Evolutionary conservation across 2,797 vertebrate species (phyloP), one percentile per base, ranked within the genome.

Genomic region (Diplodus puntazzo): DNA sequence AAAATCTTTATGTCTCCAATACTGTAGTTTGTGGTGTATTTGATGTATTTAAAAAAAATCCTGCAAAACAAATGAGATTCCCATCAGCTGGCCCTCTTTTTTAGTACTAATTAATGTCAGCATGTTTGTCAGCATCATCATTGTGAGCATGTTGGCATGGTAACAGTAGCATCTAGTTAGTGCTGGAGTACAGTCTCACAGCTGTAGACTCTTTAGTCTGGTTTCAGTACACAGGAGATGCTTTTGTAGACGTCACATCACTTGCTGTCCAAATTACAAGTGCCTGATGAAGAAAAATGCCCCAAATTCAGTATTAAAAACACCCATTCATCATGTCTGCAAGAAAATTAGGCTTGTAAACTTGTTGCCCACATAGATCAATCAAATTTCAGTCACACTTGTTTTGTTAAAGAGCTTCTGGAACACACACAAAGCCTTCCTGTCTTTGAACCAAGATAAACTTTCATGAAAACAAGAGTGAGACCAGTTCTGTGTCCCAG

Each of bases 401-500:
- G 45, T 43, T 17, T 9, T 52, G 53, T 66, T 48, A 27, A 43
- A 54, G n/a, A 58, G 21, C 16, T 50, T 49, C 23, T 50, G 8
- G 63, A 39, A 34, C 8, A 21, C 63, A 30, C 46, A 50, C 39
- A 42, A 3, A 12, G 12, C 46, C 27, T 73, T 52, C 20, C 21
- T 48, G 9, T 62, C 18, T 70, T 49, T 65, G 18, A 72, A 25
- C 4, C 5, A 11, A 66, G 27, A 62, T 55, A 30, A 63, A 43
- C 23, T 27, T 54, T 53, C 23, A 30, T 43, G 23, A 12, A 59
- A 59, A 61, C 25, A 0, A 73, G 79, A 90, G 83, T 2, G 84
- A 92, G 87, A 89, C 76, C 6, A 30, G 65, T 74, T 81, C 63
- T 82, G 59, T 77, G 45, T 0, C 25, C 17, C 43, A 54, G 74